Base-by-base conservation (phyloP, 2,888 invertebrate species). In the Athalia circularis region DNA sequence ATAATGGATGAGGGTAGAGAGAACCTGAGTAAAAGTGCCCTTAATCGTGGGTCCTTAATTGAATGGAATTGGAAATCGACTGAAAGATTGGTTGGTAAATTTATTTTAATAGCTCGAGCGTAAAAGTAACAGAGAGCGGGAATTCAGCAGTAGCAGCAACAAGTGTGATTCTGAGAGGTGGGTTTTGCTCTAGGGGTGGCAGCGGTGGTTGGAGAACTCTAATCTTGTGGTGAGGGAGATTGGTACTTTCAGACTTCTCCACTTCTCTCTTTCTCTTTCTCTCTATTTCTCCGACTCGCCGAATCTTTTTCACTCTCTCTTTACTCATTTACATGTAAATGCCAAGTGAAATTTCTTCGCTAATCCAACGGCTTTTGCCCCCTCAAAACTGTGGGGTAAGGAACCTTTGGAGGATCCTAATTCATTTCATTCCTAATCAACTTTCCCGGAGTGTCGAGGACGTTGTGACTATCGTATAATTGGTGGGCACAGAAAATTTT, bases 81-180 rank as follows among this genome's bases (percentile, higher is more conserved):
- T n/a, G 8, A 54, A 15, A 45, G 72, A 72, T 72, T 59, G 59
- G 59, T 61, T 45, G 43, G 45, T 57, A 45, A 72, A 59, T 77
- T 68, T 50, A 48, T 77, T 57, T 61, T 78, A 80, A 80, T 79
- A 70, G 67, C 50, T 48, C 50, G 79, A 72, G 78, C 79, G 80
- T 80, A 82, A 83, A 82, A 82, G 84, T 82, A 78, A 70, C 15
- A 54, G 82, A 81, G 80, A 81, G 81, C 82, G 83, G 82, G 82
- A 81, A 85, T 82, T 83, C 82, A 82, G 85, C 11, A 6, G 68
- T 48, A 52, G 43, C 68, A 84, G 89, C 89, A 89, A 89, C 89
- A 89, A 89, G 89, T 89, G 89, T 83, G 86, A 88, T 87, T 87
- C 85, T 85, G 83, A 86, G 86, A 82, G 78, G 29, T 48, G 61